phyloP scores from a whole-genome alignment of 1,140 invertebrate genomes.

The Mamestra configurata region DNA sequence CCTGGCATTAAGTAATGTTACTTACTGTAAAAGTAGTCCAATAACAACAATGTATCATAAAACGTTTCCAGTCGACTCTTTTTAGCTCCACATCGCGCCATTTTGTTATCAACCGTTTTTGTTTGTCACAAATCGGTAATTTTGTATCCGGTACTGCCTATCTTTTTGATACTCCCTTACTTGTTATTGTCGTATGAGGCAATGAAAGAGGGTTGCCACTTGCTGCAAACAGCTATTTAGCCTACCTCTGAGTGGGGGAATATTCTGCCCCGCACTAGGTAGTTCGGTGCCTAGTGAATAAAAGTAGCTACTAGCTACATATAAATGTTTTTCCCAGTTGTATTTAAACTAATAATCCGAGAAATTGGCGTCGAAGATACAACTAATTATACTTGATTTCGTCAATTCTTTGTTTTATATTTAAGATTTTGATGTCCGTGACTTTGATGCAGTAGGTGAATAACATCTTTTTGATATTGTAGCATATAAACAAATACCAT shows the following conservation, averaged over 20 bases:
- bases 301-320: no score
- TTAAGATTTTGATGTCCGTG: background rate
- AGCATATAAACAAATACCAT: background rate
- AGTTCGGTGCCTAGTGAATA: no score
- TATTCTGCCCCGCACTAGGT: no score
- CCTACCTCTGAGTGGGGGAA: no score
- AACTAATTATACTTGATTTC: background rate
- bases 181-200: background rate
- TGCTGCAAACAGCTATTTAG: no score
- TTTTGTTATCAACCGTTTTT: constrained; percentile 4
- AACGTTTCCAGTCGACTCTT: background rate
- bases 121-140: background rate
- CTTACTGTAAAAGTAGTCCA: background rate
- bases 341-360: no score
- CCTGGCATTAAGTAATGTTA: no score
- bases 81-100: background rate
- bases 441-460: background rate
- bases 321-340: no score
- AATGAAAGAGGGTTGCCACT: no score
- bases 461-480: background rate
- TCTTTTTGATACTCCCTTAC: background rate
- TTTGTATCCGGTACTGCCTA: background rate
- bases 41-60: background rate
- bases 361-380: background rate
- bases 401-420: background rate